Evolutionary conservation across 2,797 vertebrate genomes (phyloP).

Genomic region (Cossypha niveicapilla): DNA sequence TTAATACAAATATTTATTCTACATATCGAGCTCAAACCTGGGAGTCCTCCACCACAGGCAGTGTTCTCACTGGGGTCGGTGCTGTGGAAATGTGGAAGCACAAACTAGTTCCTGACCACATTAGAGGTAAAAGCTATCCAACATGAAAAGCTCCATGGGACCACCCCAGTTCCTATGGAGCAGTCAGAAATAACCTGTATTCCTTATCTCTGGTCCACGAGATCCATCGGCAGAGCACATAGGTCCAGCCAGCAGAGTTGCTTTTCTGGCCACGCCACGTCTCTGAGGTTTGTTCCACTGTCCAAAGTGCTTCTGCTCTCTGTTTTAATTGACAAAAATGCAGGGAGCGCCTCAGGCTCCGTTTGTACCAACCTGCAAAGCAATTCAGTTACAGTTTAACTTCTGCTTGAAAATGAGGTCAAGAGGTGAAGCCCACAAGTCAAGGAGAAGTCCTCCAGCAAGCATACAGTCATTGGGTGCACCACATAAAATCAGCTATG

Average conservation of each 20-base stretch:
- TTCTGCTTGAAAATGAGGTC: conserved; percentile 54
- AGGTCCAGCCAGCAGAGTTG: not conserved
- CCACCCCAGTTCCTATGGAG: not conserved
- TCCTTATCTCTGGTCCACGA: not conserved
- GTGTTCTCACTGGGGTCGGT: fast-evolving
- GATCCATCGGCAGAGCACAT: not conserved
- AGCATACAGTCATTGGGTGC: not conserved
- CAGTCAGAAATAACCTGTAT: not conserved
- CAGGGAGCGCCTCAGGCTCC: not conserved
- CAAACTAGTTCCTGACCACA: not conserved
- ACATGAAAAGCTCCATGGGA: not conserved
- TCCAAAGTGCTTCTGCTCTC: conserved; percentile 50
- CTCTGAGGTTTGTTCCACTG: not conserved
- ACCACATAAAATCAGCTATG: conserved; percentile 2
- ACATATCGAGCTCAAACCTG: not conserved
- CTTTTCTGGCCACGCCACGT: not conserved
- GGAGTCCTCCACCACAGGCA: not conserved
- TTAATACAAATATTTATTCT: not conserved
- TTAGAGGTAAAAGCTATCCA: not conserved
- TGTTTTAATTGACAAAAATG: conserved; percentile 46
- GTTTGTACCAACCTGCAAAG: conserved; percentile 23
- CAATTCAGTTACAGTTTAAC: conserved; percentile 67
- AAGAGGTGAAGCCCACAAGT: conserved; percentile 45
- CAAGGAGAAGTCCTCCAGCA: conserved; percentile 25
- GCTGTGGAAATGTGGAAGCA: not conserved